Percentiles rank a stretch among this genome's conserved stretches.
Evolutionary conservation across 2,888 invertebrate species (phyloP).

Genomic region (Aleiodes testaceus): DNA sequence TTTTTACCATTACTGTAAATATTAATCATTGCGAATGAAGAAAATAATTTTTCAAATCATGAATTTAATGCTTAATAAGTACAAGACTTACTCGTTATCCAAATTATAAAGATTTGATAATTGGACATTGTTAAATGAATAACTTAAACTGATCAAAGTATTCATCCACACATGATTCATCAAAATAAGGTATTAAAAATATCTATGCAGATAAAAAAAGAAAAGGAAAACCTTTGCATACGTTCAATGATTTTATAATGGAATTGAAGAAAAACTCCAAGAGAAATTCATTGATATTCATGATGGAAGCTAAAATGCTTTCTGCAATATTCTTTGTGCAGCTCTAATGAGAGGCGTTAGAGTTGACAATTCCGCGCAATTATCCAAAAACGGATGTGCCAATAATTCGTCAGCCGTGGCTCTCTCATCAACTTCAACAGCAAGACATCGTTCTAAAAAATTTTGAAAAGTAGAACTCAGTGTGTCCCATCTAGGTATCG

Average conservation of each 20-base stretch:
- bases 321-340: conserved; percentile 88
- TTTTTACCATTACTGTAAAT: too few species aligned
- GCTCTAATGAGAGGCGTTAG: conserved; percentile 93
- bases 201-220: background rate
- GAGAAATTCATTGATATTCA: too few species aligned
- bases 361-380: conserved; percentile 86
- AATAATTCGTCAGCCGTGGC: conserved; percentile 86
- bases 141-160: conserved; percentile 1
- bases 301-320: conserved; percentile 62
- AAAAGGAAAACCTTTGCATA: background rate
- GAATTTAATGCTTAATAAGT: conserved; percentile 30
- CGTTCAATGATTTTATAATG: too few species aligned
- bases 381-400: conserved; percentile 85
- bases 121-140: background rate
- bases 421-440: conserved; percentile 86
- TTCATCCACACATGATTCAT: conserved; percentile 14
- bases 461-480: conserved; percentile 85
- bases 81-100: conserved; percentile 17
- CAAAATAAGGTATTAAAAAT: background rate
- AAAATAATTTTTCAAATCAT: background rate
- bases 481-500: conserved; percentile 87
- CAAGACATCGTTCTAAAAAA: conserved; percentile 91
- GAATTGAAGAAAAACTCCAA: too few species aligned
- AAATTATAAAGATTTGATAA: conserved; percentile 8
- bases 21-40: background rate